phyloP scores from a whole-genome alignment of 1,140 invertebrate species.

The Scaptomyza graminum region DNA sequence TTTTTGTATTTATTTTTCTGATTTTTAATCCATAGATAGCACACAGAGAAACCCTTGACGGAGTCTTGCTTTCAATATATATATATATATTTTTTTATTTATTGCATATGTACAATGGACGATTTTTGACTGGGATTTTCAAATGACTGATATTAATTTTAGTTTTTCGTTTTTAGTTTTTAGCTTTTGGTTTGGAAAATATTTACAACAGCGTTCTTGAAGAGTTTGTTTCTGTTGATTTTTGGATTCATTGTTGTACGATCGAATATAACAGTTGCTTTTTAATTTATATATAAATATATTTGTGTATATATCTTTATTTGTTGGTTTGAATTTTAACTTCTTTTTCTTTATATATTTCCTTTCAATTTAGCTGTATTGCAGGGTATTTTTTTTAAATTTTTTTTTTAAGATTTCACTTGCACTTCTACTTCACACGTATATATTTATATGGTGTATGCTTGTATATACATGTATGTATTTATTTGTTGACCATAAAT shows the following conservation, averaged over 20 bases:
- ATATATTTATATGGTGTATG: slow-evolving; percentile 33
- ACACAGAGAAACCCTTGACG: slow-evolving; percentile 23
- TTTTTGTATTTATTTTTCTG: slow-evolving; percentile 38
- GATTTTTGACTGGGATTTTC: slow-evolving; percentile 18
- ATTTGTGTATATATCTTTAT: slow-evolving; percentile 14
- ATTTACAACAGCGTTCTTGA: slow-evolving; percentile 73
- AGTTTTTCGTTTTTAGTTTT: slow-evolving; percentile 7
- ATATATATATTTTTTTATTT: slow-evolving; percentile 10
- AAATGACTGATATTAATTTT: slow-evolving; percentile 23
- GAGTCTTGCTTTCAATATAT: slow-evolving; percentile 11
- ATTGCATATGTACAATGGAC: slow-evolving; percentile 44
- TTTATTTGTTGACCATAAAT: slow-evolving; percentile 42
- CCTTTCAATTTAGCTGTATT: slow-evolving; percentile 61
- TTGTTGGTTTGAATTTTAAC: slow-evolving; percentile 74
- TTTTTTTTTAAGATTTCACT: slow-evolving; percentile 16
- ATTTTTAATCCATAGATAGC: slow-evolving; percentile 29
- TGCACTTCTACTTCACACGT: slow-evolving; percentile 41
- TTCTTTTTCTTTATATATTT: slow-evolving; percentile 70
- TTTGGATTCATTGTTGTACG: slow-evolving; percentile 6
- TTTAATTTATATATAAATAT: slow-evolving; percentile 17
- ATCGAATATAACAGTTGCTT: slow-evolving; percentile 32
- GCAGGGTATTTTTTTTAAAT: slow-evolving; percentile 42
- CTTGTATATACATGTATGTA: slow-evolving; percentile 1
- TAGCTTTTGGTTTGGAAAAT: slow-evolving; percentile 48
- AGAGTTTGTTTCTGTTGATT: slow-evolving; percentile 22